phyloP scores from a whole-genome alignment of 2,888 invertebrate genomes.

The Hesperia comma region DNA sequence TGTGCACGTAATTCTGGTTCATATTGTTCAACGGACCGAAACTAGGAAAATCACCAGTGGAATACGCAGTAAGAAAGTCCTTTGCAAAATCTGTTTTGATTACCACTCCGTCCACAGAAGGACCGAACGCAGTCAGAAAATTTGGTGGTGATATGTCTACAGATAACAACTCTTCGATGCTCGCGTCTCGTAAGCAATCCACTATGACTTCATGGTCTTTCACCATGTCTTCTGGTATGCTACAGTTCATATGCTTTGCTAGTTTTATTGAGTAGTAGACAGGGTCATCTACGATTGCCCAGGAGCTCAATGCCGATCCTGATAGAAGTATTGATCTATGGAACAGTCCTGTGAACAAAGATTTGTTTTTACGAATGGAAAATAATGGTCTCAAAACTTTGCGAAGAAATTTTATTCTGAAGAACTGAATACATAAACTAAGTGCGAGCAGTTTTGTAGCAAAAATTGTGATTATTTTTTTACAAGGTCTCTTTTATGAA shows the following conservation, averaged over 20 bases:
- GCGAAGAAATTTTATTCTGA: too few species aligned
- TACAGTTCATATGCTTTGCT: slow-evolving; percentile 92
- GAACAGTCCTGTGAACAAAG: slow-evolving; percentile 87
- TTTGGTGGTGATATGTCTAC: slow-evolving; percentile 92
- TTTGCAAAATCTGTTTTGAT: slow-evolving; percentile 94
- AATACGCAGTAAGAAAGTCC: slow-evolving; percentile 88
- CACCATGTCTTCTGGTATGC: slow-evolving; percentile 91
- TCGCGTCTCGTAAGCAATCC: slow-evolving; percentile 91
- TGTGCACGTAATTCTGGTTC: slow-evolving; percentile 82
- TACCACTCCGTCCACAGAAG: slow-evolving; percentile 96
- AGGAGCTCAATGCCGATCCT: slow-evolving; percentile 94
- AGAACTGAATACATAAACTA: too few species aligned
- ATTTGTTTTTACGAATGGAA: not conserved
- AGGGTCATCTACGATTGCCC: slow-evolving; percentile 95
- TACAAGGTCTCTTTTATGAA: too few species aligned
- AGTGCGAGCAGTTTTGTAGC: too few species aligned
- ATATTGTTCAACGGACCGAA: slow-evolving; percentile 84
- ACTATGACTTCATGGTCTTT: slow-evolving; percentile 93
- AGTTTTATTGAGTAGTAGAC: slow-evolving; percentile 91
- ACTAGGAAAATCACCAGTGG: slow-evolving; percentile 86
- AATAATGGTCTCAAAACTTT: too few species aligned
- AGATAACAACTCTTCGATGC: slow-evolving; percentile 88
- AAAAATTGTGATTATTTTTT: too few species aligned
- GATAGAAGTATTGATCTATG: slow-evolving; percentile 94
- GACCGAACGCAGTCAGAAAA: slow-evolving; percentile 94